These are phyloP conservation scores for Conchocele bisecta DNA, from an alignment of 2,888 invertebrate species.

Conservation along the genomic window DNA sequence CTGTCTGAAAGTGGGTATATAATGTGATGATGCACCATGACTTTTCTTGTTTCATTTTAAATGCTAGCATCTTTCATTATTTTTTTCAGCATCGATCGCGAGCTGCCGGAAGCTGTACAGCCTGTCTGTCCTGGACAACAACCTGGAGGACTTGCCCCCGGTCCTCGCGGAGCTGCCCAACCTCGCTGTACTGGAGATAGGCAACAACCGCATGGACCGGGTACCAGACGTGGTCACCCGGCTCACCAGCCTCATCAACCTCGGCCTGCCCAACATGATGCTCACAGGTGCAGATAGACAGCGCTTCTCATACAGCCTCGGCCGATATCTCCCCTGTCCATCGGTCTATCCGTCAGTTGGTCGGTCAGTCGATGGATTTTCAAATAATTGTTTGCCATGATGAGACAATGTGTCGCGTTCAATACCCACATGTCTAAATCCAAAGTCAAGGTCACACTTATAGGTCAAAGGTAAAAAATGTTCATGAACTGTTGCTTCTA, in stretches of 20 bases:
- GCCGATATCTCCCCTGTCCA: too few species aligned
- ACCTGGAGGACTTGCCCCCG: slow-evolving; percentile 63
- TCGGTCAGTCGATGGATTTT: too few species aligned
- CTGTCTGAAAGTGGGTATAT: too few species aligned
- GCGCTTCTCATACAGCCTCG: too few species aligned
- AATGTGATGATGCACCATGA: not conserved
- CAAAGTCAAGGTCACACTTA: too few species aligned
- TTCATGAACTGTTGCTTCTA: too few species aligned
- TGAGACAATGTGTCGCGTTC: too few species aligned
- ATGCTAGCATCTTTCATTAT: not conserved
- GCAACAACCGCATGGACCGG: slow-evolving; percentile 62
- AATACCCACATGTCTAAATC: too few species aligned
- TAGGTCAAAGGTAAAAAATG: too few species aligned
- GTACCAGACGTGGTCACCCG: slow-evolving; percentile 63
- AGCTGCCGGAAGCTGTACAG: slow-evolving; percentile 60
- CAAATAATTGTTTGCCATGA: too few species aligned
- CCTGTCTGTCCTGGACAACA: slow-evolving; percentile 61
- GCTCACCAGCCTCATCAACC: slow-evolving; percentile 53
- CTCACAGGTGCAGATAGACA: slow-evolving; percentile 48
- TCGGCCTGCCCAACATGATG: slow-evolving; percentile 61
- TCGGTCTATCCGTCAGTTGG: too few species aligned
- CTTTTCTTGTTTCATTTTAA: not conserved
- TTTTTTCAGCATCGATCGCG: slow-evolving; percentile 52
- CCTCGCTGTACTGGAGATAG: slow-evolving; percentile 60
- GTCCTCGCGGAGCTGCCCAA: slow-evolving; percentile 55